Conservation (phyloP, 2,888 invertebrate species). For the Sphinx pinastri region DNA sequence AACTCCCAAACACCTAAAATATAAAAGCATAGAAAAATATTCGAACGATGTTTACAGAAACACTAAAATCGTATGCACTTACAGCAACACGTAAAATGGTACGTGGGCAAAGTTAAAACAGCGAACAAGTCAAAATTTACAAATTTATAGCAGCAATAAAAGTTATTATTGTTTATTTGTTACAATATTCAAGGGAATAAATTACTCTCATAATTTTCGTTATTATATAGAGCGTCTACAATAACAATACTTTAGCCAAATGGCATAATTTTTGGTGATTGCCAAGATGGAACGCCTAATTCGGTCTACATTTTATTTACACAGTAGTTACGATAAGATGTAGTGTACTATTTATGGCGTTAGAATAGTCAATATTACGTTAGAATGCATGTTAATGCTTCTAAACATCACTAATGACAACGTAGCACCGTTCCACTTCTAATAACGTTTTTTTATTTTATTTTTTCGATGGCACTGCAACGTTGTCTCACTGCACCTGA, state of each 20-base stretch:
- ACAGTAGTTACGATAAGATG: too few relatives aligned
- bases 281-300: too few relatives aligned
- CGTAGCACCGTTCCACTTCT: too few relatives aligned
- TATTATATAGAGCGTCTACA: not conserved
- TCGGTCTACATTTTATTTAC: too few relatives aligned
- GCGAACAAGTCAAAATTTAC: conserved; percentile 12
- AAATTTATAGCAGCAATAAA: conserved; percentile 18
- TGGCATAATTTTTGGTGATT: too few relatives aligned
- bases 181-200: conserved; percentile 3
- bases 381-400: too few relatives aligned
- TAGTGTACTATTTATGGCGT: too few relatives aligned
- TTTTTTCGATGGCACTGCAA: too few relatives aligned
- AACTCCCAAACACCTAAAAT: not conserved
- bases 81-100: conserved; percentile 3
- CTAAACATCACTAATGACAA: too few relatives aligned
- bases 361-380: too few relatives aligned
- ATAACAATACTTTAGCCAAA: not conserved
- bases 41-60: not conserved
- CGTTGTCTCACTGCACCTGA: too few relatives aligned
- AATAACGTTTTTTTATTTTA: too few relatives aligned
- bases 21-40: conserved; percentile 3
- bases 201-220: conserved; percentile 2
- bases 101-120: not conserved
- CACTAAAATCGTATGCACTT: not conserved
- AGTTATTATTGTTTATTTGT: conserved; percentile 20